A percentile compares a stretch with the other conserved stretches of the same genome.
Evolutionary conservation across 2,113 vertebrate species (phyloP).

Genomic region (Ceyx margarethae): DNA sequence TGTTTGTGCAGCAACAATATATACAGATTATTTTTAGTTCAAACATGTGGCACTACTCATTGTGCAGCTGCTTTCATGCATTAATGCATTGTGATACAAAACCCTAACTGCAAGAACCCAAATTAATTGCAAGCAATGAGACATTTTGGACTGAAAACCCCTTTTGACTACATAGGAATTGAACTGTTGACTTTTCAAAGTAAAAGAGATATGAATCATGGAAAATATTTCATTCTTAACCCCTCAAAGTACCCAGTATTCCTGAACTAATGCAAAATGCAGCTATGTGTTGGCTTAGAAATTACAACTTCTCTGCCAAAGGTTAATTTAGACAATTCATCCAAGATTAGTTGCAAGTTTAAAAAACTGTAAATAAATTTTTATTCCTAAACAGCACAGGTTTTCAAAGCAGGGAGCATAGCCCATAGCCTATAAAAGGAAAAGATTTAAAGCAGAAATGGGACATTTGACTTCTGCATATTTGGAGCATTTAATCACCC

Average conservation of each 20-base stretch:
- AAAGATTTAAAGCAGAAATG: conserved; percentile 67
- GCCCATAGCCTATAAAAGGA: conserved; percentile 58
- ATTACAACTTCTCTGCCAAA: not conserved
- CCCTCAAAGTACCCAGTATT: conserved; percentile 37
- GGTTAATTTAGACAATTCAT: conserved; percentile 56
- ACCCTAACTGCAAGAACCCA: conserved; percentile 41
- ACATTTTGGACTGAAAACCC: conserved; percentile 52
- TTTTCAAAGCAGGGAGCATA: conserved; percentile 55
- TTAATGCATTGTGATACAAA: conserved; percentile 50
- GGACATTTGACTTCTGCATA: conserved; percentile 49
- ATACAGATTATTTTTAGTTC: conserved; percentile 65
- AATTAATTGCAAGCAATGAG: conserved; percentile 52
- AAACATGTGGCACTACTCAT: conserved; percentile 62
- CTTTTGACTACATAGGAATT: conserved; percentile 34
- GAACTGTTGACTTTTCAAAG: conserved; percentile 58
- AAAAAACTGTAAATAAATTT: conserved; percentile 65
- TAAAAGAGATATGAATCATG: conserved; percentile 59
- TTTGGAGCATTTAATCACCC: conserved; percentile 61
- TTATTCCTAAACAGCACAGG: conserved; percentile 44
- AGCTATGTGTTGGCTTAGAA: conserved; percentile 46
- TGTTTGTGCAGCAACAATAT: conserved; percentile 36
- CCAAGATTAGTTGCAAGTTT: conserved; percentile 50
- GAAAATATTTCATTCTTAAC: conserved; percentile 57
- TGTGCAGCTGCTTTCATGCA: conserved; percentile 60
- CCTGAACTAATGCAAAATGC: conserved; percentile 41